Evolutionary conservation across 2,888 invertebrate species (phyloP).

Genomic region (Drosophila picticornis): DNA sequence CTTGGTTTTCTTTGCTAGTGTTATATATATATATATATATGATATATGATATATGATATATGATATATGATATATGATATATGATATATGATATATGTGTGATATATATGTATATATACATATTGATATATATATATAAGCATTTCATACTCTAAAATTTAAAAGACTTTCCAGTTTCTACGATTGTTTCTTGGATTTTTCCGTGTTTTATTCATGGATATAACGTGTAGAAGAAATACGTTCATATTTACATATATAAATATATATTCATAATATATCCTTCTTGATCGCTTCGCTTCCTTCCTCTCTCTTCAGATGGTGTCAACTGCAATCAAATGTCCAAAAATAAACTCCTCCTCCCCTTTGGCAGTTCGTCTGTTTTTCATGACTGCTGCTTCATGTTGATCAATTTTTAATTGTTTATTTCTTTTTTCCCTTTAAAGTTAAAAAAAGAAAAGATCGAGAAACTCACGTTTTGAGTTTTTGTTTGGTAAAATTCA

Average conservation of each 20-base stretch:
- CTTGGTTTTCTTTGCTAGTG: background rate
- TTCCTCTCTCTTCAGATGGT: slow-evolving; percentile 21
- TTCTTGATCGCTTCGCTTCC: slow-evolving; percentile 7
- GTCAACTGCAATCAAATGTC: slow-evolving; percentile 13
- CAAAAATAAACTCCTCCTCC: background rate
- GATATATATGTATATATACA: no score
- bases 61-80: no score
- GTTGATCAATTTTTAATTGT: background rate
- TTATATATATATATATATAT: background rate
- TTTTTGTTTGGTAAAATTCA: background rate
- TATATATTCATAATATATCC: no score
- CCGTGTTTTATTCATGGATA: accelerated
- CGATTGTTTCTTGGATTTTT: no score
- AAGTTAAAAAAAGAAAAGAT: background rate
- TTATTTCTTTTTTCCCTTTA: no score
- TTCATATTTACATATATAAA: no score
- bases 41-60: no score
- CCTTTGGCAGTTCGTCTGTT: background rate
- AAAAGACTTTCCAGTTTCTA: no score
- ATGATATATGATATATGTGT: no score
- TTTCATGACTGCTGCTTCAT: background rate
- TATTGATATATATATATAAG: no score
- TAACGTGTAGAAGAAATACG: no score
- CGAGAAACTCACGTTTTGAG: background rate
- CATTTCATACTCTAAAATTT: no score